Percentiles rank a stretch among this genome's conserved stretches.
Evolutionary conservation across 2,888 invertebrate species (phyloP).

Genomic region (Invenusta paracnida): DNA sequence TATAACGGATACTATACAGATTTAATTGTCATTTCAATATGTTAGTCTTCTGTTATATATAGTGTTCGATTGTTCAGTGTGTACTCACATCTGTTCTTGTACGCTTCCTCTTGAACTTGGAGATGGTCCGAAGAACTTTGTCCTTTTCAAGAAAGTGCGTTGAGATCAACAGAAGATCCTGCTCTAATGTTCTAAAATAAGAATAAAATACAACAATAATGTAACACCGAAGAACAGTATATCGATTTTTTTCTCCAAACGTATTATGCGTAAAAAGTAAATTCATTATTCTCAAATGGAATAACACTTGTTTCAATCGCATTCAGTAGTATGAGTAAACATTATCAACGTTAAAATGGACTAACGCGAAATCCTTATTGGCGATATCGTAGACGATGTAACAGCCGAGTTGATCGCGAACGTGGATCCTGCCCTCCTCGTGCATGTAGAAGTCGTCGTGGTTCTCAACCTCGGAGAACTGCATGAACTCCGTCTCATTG

Average conservation of each 20-base stretch:
- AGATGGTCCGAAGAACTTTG: constrained; percentile 48
- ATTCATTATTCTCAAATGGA: too few relatives aligned
- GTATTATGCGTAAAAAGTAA: too few relatives aligned
- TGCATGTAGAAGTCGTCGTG: constrained; percentile 60
- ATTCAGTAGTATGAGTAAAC: too few relatives aligned
- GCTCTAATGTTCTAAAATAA: not conserved
- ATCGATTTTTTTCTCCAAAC: too few relatives aligned
- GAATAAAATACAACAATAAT: not conserved
- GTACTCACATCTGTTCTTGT: not conserved
- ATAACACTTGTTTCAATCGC: too few relatives aligned
- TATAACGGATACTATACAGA: too few relatives aligned
- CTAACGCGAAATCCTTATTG: constrained; percentile 54
- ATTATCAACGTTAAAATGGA: not conserved
- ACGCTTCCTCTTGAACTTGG: constrained; percentile 34
- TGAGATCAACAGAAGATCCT: constrained; percentile 54
- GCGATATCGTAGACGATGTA: constrained; percentile 54
- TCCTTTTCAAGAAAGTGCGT: constrained; percentile 59
- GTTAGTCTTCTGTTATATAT: too few relatives aligned
- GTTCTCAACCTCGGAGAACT: constrained; percentile 58
- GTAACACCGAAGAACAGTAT: not conserved
- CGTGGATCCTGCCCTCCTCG: constrained; percentile 58
- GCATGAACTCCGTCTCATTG: constrained; percentile 57
- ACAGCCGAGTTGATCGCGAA: constrained; percentile 58
- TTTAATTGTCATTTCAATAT: too few relatives aligned
- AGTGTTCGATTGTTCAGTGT: too few relatives aligned